Evolutionary conservation across 1,140 invertebrate genomes (phyloP).

Genomic region (Sarcophaga bullata): DNA sequence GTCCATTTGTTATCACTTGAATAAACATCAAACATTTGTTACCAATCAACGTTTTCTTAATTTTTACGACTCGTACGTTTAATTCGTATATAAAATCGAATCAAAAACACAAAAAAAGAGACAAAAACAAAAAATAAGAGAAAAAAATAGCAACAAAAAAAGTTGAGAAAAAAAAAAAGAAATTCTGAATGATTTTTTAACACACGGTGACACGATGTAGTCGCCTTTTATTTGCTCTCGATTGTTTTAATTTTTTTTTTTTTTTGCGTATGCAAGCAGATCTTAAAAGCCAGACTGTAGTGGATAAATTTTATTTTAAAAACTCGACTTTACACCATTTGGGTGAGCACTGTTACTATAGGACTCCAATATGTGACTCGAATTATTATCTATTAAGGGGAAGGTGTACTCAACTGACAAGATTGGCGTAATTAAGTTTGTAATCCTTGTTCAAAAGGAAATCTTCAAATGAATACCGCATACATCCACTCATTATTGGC

Average conservation of each 20-base stretch:
- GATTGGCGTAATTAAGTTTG: too few species aligned
- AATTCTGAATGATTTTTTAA: constrained; percentile 19
- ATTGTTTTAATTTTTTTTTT: neutral
- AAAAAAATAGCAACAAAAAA: too few species aligned
- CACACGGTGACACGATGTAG: constrained; percentile 22
- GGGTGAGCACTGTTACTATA: neutral
- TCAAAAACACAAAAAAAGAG: too few species aligned
- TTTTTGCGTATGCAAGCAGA: neutral
- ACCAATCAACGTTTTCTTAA: constrained; percentile 45
- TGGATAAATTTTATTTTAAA: neutral
- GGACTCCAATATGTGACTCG: neutral
- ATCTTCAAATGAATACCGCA: too few species aligned
- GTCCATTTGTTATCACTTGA: constrained; percentile 44
- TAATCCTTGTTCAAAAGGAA: too few species aligned
- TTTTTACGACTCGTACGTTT: constrained; percentile 28
- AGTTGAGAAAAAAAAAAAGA: too few species aligned
- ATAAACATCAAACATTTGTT: constrained; percentile 47
- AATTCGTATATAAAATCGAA: constrained; percentile 1
- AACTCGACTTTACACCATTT: neutral
- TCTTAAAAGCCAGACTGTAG: neutral
- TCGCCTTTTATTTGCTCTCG: neutral
- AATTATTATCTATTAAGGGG: neutral
- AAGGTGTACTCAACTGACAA: neutral
- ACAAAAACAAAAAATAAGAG: too few species aligned
- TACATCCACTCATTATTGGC: too few species aligned